These are phyloP conservation scores for Eretmocerus hayati DNA, from an alignment of 2,888 invertebrate genomes.

Conservation along the genomic window DNA sequence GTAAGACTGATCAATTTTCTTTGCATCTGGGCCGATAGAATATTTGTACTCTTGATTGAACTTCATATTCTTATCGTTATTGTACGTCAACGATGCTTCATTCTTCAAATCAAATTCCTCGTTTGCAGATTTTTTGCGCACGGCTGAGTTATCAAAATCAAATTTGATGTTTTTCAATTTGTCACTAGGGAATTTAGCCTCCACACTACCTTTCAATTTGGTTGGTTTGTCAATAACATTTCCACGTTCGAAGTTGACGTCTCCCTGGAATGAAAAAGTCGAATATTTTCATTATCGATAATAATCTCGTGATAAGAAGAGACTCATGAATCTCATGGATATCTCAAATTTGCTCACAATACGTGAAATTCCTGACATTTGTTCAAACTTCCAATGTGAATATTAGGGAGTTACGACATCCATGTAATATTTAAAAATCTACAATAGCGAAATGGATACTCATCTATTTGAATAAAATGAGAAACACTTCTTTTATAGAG, in stretches of 20 bases:
- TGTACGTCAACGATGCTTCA: constrained; percentile 49
- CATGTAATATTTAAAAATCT: no score
- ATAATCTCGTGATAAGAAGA: no score
- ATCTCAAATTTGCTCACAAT: no score
- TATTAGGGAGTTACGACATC: no score
- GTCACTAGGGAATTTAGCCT: constrained; percentile 53
- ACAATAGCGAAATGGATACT: no score
- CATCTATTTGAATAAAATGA: no score
- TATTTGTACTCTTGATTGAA: constrained; percentile 36
- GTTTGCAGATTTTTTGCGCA: constrained; percentile 33
- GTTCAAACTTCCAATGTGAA: no score
- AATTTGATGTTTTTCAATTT: constrained; percentile 54
- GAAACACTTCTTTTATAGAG: no score
- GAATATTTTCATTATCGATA: no score
- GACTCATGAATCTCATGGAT: no score
- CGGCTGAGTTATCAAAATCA: constrained; percentile 40
- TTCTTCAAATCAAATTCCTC: constrained; percentile 39
- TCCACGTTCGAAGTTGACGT: constrained; percentile 27
- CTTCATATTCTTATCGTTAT: constrained; percentile 51
- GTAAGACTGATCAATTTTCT: constrained; percentile 28
- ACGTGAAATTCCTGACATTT: no score
- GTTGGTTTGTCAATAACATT: constrained; percentile 45
- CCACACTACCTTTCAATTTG: constrained; percentile 48
- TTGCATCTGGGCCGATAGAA: constrained; percentile 39
- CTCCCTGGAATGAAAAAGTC: constrained; percentile 30